Conservation (phyloP, 2,113 vertebrate genomes). For the Platichthys stellatus region DNA sequence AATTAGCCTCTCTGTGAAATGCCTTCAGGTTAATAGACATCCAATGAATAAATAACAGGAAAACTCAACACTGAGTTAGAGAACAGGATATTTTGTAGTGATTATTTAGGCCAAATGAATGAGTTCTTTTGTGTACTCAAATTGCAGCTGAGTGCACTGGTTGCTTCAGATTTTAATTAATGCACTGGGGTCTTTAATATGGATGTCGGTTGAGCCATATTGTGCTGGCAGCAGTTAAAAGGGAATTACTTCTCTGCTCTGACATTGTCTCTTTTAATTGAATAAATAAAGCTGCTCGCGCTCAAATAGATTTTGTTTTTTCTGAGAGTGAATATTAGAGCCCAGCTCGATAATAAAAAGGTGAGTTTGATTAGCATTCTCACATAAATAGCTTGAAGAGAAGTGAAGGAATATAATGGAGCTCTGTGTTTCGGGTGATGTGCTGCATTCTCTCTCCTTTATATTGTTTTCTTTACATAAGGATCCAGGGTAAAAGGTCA, state of each 20-base stretch:
- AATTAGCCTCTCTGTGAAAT: slow-evolving; percentile 50
- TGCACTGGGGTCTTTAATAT: slow-evolving; percentile 76
- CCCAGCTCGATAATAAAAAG: slow-evolving; percentile 46
- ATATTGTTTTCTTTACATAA: too few relatives aligned
- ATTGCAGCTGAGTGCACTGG: slow-evolving; percentile 60
- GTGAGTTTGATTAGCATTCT: slow-evolving; percentile 41
- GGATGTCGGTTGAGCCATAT: slow-evolving; percentile 71
- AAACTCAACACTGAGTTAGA: slow-evolving; percentile 41
- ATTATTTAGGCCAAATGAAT: slow-evolving; percentile 72
- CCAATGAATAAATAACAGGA: slow-evolving; percentile 68
- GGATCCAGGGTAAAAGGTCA: too few relatives aligned
- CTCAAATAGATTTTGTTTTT: slow-evolving; percentile 51
- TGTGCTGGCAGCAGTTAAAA: slow-evolving; percentile 78
- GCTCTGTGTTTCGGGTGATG: background rate
- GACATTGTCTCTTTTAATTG: slow-evolving; percentile 75
- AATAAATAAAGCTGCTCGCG: slow-evolving; percentile 74
- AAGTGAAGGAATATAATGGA: background rate
- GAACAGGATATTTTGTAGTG: slow-evolving; percentile 60
- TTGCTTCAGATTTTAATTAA: slow-evolving; percentile 76
- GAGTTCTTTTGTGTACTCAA: slow-evolving; percentile 69
- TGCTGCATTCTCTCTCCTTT: too few relatives aligned
- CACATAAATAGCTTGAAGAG: slow-evolving; percentile 6
- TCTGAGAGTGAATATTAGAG: slow-evolving; percentile 39
- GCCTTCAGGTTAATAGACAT: slow-evolving; percentile 70
- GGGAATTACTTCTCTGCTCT: slow-evolving; percentile 64